Evolutionary conservation across 2,888 invertebrate species (phyloP).

Genomic region (Seira ritae): DNA sequence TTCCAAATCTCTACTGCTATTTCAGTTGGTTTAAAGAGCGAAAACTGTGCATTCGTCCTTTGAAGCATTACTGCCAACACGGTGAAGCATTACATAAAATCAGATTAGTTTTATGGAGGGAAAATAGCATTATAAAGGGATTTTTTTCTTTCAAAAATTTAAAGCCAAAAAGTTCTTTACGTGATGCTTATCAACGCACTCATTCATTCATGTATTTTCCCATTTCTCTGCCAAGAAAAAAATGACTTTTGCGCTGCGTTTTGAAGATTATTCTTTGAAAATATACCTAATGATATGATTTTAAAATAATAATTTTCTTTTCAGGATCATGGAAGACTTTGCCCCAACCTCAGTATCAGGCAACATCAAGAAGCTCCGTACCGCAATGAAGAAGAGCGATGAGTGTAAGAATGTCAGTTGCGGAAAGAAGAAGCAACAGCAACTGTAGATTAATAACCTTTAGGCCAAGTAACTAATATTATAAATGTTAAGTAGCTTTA

Average conservation of each 20-base stretch:
- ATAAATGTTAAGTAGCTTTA: background rate
- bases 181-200: too few relatives aligned
- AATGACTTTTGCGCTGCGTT: conserved; percentile 4
- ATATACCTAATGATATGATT: background rate
- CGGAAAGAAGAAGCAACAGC: conserved; percentile 72
- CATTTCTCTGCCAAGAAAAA: too few relatives aligned
- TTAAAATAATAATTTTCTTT: background rate
- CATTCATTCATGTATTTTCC: too few relatives aligned
- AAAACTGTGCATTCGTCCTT: too few relatives aligned
- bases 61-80: too few relatives aligned
- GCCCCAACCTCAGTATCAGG: conserved; percentile 72
- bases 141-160: too few relatives aligned
- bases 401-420: conserved; percentile 72
- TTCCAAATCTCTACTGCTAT: too few relatives aligned
- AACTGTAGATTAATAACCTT: conserved; percentile 64
- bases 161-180: too few relatives aligned
- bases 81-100: too few relatives aligned
- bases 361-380: conserved; percentile 73
- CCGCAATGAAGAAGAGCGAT: conserved; percentile 73
- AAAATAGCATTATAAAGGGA: too few relatives aligned
- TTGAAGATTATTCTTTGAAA: background rate
- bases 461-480: conserved; percentile 59
- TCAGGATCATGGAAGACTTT: conserved; percentile 73
- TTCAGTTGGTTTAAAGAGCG: too few relatives aligned
- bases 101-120: too few relatives aligned